Conservation (phyloP, 1,140 invertebrate species). For the Copidosoma floridanum region DNA sequence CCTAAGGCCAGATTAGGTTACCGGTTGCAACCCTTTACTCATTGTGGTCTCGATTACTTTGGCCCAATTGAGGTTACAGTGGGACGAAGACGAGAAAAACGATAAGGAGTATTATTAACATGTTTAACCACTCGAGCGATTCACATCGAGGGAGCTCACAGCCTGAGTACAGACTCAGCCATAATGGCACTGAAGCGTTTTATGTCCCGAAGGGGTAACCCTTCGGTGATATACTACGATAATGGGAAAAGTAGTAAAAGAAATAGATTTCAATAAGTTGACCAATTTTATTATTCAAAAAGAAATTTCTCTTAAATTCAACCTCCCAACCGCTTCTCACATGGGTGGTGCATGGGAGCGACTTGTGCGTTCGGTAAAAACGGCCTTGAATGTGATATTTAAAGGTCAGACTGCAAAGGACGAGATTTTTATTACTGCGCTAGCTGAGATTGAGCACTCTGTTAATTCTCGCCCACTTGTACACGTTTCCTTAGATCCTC, state of each 20-base stretch:
- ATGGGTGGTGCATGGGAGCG: neutral
- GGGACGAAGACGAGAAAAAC: conserved; percentile 36
- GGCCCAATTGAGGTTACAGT: conserved; percentile 37
- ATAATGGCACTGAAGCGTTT: conserved; percentile 21
- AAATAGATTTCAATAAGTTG: neutral
- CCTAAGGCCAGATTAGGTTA: conserved; percentile 9
- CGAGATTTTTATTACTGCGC: conserved; percentile 6
- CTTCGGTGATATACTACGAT: conserved; percentile 29
- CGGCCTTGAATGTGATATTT: neutral
- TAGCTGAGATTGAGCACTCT: neutral
- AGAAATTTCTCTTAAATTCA: neutral
- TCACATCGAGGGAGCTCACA: conserved; percentile 46
- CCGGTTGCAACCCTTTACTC: conserved; percentile 32
- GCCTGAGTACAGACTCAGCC: conserved; percentile 1
- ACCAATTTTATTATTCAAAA: neutral
- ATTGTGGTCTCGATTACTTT: conserved; percentile 41
- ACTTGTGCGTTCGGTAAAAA: neutral
- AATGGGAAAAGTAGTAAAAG: conserved; percentile 34
- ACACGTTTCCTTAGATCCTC: conserved; percentile 3
- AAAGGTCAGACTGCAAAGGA: neutral
- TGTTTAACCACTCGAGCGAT: conserved; percentile 46
- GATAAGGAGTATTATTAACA: conserved; percentile 47
- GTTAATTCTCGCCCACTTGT: conserved; percentile 1
- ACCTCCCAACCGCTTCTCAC: neutral
- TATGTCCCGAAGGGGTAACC: conserved; percentile 23